Percentiles rank a stretch among this genome's conserved stretches.
phyloP scores from a whole-genome alignment of 2,797 vertebrate species.

The Acanthurus lineatus region DNA sequence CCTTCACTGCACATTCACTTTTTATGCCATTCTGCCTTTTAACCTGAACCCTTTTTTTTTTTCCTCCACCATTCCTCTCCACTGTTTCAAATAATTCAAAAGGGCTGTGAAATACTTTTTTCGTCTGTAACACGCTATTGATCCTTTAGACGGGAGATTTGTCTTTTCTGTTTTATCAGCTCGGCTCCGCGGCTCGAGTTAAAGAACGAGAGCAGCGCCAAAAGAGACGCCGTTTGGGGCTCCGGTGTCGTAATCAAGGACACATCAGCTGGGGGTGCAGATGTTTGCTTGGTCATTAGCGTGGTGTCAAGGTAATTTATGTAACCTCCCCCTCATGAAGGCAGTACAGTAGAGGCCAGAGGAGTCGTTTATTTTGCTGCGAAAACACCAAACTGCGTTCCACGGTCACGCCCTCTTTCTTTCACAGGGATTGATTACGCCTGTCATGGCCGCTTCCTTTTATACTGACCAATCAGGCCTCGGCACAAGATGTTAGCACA shows the following conservation, averaged over 20 bases:
- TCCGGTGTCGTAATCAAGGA: slow-evolving; percentile 48
- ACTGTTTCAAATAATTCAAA: slow-evolving; percentile 28
- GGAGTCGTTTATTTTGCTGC: slow-evolving; percentile 28
- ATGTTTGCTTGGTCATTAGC: slow-evolving; percentile 43
- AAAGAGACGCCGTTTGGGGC: slow-evolving; percentile 10
- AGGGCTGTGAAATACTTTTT: slow-evolving; percentile 14
- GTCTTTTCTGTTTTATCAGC: slow-evolving; percentile 27
- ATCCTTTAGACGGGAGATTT: slow-evolving; percentile 28
- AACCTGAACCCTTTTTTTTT: background rate
- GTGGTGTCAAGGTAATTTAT: slow-evolving; percentile 29
- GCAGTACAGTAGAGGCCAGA: background rate
- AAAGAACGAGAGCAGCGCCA: slow-evolving; percentile 13
- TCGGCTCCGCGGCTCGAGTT: slow-evolving; percentile 9
- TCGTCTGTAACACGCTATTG: slow-evolving; percentile 16
- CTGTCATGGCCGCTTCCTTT: slow-evolving; percentile 31
- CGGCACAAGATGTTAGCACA: slow-evolving; percentile 40
- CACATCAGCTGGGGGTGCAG: slow-evolving; percentile 28
- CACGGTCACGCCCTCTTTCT: slow-evolving; percentile 25
- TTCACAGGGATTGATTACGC: slow-evolving; percentile 37
- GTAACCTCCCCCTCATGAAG: slow-evolving; percentile 22
- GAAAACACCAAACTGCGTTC: slow-evolving; percentile 14
- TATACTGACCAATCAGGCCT: slow-evolving; percentile 42
- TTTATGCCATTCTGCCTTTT: slow-evolving; percentile 21
- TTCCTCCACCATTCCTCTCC: background rate
- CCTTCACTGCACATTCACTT: slow-evolving; percentile 31